Conservation (phyloP, 2,888 invertebrate genomes). For the Petrolisthes cinctipes region DNA sequence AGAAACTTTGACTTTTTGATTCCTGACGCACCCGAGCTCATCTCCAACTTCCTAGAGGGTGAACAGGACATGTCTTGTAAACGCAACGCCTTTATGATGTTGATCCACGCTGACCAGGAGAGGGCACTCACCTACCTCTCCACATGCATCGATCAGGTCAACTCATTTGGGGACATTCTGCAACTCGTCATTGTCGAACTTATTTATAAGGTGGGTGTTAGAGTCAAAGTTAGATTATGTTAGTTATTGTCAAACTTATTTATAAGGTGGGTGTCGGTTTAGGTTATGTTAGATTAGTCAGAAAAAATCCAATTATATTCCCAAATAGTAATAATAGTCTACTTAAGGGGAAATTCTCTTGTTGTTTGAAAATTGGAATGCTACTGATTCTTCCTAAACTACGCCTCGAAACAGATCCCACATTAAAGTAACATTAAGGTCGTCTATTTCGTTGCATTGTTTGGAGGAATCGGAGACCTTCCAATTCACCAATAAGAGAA, state of each 20-base stretch:
- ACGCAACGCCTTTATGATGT: constrained; percentile 98
- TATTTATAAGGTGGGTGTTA: constrained; percentile 87
- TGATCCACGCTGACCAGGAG: constrained; percentile 96
- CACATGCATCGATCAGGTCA: constrained; percentile 93
- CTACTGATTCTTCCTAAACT: too few species aligned
- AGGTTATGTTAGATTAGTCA: too few species aligned
- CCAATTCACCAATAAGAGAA: too few species aligned
- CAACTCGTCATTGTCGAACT: constrained; percentile 98
- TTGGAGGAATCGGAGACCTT: too few species aligned
- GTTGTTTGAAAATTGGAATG: too few species aligned
- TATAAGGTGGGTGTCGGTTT: background rate
- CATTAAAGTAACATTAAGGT: too few species aligned
- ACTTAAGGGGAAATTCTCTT: too few species aligned
- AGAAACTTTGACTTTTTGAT: constrained; percentile 98
- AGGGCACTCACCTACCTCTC: constrained; percentile 92
- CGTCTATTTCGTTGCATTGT: too few species aligned
- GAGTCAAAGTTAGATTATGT: background rate
- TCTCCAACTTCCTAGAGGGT: constrained; percentile 91
- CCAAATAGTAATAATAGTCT: too few species aligned
- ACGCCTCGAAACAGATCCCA: too few species aligned
- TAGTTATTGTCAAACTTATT: constrained; percentile 1
- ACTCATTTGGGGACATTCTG: constrained; percentile 94
- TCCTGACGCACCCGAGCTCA: constrained; percentile 97
- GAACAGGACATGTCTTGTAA: constrained; percentile 99
- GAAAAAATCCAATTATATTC: too few species aligned